Evolutionary conservation across 1,140 invertebrate species (phyloP).

Genomic region (Rhynchophorus ferrugineus): DNA sequence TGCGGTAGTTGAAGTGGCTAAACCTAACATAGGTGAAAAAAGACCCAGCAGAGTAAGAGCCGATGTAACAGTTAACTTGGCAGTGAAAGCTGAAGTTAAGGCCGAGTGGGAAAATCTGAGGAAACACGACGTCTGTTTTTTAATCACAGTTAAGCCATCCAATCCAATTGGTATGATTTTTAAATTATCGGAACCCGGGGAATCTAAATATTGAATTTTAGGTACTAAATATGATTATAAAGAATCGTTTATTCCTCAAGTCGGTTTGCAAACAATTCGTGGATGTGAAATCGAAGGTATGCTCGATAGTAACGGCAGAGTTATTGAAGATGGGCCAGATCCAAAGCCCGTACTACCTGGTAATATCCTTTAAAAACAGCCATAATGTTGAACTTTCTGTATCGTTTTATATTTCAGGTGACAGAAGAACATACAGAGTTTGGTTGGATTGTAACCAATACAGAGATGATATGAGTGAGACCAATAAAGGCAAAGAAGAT

Average conservation of each 20-base stretch:
- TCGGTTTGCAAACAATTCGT: conserved; percentile 83
- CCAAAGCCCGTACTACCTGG: conserved; percentile 78
- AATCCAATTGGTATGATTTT: conserved; percentile 62
- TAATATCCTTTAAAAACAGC: not conserved
- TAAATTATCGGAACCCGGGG: not conserved
- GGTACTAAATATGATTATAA: conserved; percentile 75
- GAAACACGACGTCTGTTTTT: conserved; percentile 96
- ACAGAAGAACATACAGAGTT: conserved; percentile 86
- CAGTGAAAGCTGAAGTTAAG: conserved; percentile 84
- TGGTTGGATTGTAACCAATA: conserved; percentile 97
- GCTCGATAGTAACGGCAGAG: conserved; percentile 90
- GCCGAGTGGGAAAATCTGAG: conserved; percentile 94
- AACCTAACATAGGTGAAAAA: conserved; percentile 86
- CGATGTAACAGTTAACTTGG: conserved; percentile 89
- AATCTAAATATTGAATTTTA: conserved; percentile 25
- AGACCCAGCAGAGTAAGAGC: conserved; percentile 89
- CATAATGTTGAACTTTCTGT: not conserved
- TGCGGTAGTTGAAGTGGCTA: conserved; percentile 89
- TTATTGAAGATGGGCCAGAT: conserved; percentile 95
- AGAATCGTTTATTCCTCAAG: conserved; percentile 80
- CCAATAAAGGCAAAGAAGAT: conserved; percentile 65
- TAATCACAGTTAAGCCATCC: conserved; percentile 83
- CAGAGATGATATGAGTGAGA: conserved; percentile 80
- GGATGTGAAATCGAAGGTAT: conserved; percentile 99
- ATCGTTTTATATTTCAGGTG: conserved; percentile 36